Conservation (phyloP, 2,113 vertebrate genomes). For the Actinemys pallida region DNA sequence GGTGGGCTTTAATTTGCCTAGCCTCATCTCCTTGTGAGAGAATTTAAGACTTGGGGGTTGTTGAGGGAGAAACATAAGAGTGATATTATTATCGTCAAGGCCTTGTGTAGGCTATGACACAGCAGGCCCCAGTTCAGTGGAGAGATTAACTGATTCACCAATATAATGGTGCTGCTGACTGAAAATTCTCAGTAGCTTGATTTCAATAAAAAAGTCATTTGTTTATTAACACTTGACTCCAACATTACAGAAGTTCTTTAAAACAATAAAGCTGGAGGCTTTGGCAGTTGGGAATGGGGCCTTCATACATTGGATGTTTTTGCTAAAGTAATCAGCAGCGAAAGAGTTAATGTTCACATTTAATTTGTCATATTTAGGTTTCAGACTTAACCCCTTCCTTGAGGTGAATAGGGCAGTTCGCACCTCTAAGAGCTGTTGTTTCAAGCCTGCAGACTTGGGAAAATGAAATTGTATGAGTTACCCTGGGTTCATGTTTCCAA, state of each 20-base stretch:
- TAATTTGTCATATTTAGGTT: neutral
- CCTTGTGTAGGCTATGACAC: neutral
- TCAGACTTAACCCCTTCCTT: neutral
- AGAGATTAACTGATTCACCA: neutral
- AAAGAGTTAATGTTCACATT: neutral
- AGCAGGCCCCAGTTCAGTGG: neutral
- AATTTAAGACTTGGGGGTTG: neutral
- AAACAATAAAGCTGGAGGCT: neutral
- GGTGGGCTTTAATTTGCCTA: neutral
- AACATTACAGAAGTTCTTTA: neutral
- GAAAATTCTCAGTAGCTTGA: neutral
- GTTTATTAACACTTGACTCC: neutral
- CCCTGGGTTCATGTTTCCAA: neutral
- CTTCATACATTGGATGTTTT: neutral
- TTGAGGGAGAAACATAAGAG: neutral
- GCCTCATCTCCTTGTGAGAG: neutral
- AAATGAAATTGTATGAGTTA: neutral
- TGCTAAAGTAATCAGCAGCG: neutral
- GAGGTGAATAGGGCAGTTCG: neutral
- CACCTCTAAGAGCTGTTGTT: neutral
- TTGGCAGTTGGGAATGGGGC: neutral
- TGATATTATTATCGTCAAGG: accelerated
- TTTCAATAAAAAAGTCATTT: neutral
- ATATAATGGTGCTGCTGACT: neutral
- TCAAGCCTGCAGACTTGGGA: neutral